Evolutionary conservation across 1,140 invertebrate species (phyloP).

Genomic region (Temnothorax curvispinosus): DNA sequence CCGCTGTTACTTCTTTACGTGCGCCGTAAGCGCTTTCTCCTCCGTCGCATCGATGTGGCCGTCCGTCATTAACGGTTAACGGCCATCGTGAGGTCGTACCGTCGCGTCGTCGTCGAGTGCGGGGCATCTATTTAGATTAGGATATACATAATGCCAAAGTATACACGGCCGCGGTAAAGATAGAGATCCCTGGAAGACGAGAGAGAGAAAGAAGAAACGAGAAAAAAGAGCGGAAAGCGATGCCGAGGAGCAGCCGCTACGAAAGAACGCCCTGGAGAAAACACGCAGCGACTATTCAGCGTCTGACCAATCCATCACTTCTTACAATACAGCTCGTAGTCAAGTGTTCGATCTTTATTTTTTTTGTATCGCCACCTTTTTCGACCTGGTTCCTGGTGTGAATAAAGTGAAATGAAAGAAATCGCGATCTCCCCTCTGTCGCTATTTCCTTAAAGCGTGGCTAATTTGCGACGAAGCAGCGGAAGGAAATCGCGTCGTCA

Average conservation of each 20-base stretch:
- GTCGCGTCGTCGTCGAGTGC: background rate
- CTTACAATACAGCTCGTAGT: background rate
- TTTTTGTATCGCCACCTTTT: background rate
- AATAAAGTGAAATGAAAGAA: background rate
- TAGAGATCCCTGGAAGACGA: slow-evolving; percentile 22
- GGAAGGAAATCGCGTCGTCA: slow-evolving; percentile 9
- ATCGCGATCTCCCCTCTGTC: background rate
- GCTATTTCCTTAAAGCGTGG: background rate
- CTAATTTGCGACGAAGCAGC: background rate
- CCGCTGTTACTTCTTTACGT: slow-evolving; percentile 53
- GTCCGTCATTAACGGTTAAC: slow-evolving; percentile 74
- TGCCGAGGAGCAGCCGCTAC: background rate
- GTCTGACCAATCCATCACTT: background rate
- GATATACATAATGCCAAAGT: slow-evolving; percentile 59
- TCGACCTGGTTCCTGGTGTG: background rate
- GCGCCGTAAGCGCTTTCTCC: slow-evolving; percentile 59
- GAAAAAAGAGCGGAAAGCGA: slow-evolving; percentile 34
- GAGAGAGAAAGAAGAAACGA: slow-evolving; percentile 13
- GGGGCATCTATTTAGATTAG: slow-evolving; percentile 76
- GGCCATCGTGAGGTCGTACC: slow-evolving; percentile 21
- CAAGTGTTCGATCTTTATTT: background rate
- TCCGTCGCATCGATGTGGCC: background rate
- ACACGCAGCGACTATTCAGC: background rate
- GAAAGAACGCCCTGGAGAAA: background rate
- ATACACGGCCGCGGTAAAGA: slow-evolving; percentile 49